Evolutionary conservation across 2,113 vertebrate species (phyloP).

Genomic region (Cyprinodon brontotheroides): DNA sequence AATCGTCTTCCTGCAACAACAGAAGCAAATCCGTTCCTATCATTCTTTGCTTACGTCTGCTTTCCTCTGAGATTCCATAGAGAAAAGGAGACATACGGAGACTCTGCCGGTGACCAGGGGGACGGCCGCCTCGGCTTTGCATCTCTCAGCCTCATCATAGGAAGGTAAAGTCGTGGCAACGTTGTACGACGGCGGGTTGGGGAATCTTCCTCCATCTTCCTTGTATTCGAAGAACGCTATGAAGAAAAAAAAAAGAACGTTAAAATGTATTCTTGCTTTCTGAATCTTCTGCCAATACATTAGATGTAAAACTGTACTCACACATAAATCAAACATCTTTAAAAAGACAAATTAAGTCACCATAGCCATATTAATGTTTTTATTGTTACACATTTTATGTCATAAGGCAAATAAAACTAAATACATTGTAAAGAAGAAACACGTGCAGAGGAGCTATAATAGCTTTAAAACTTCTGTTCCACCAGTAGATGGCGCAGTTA

Average conservation of each 20-base stretch:
- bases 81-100: conserved; percentile 54
- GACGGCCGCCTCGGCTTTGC: conserved; percentile 89
- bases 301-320: background rate
- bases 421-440: no score
- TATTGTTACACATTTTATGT: no score
- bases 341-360: no score
- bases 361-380: no score
- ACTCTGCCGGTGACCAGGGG: conserved; percentile 92
- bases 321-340: no score
- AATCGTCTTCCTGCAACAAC: conserved; percentile 91
- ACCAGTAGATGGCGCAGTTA: no score
- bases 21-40: background rate
- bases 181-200: conserved; percentile 95
- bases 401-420: no score
- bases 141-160: conserved; percentile 95
- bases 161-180: conserved; percentile 95
- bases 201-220: conserved; percentile 89
- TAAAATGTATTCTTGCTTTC: background rate
- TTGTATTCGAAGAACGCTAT: conserved; percentile 96
- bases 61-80: background rate
- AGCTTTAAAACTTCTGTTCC: no score
- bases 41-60: background rate
- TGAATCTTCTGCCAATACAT: background rate
- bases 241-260: background rate
- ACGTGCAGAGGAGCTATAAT: no score